phyloP scores from a whole-genome alignment of 2,113 vertebrate genomes.

The Clinocottus analis region DNA sequence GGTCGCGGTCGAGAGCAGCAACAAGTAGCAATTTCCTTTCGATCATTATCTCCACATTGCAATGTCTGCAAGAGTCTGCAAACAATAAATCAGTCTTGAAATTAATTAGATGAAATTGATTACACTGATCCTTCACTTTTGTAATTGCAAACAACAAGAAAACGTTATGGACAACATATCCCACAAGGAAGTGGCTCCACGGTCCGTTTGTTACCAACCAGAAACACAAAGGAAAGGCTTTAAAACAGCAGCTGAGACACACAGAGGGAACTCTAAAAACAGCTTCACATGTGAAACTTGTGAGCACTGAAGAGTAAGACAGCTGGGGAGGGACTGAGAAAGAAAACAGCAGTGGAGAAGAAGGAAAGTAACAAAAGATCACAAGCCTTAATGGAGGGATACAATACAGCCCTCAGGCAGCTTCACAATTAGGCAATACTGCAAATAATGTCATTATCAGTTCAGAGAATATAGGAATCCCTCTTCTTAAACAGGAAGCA shows the following conservation, averaged over 20 bases:
- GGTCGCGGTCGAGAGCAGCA: conserved; percentile 3
- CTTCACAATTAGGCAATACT: conserved; percentile 55
- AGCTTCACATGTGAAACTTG: conserved; percentile 37
- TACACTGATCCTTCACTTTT: conserved; percentile 21
- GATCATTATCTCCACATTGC: conserved; percentile 38
- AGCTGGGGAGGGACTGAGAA: conserved; percentile 28
- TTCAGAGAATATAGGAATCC: conserved; percentile 44
- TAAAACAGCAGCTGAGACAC: conserved; percentile 48
- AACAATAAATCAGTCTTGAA: conserved; percentile 50
- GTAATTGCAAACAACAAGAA: conserved; percentile 9
- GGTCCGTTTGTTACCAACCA: conserved; percentile 55
- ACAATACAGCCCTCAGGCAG: conserved; percentile 38
- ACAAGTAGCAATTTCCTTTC: conserved; percentile 55
- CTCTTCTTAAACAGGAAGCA: conserved; percentile 54
- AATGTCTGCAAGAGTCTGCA: conserved; percentile 27
- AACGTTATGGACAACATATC: conserved; percentile 57
- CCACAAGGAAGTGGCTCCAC: conserved; percentile 58
- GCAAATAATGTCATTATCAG: conserved; percentile 62
- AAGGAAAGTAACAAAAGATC: conserved; percentile 45
- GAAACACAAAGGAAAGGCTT: conserved; percentile 56
- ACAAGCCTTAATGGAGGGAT: conserved; percentile 73
- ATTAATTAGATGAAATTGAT: conserved; percentile 54
- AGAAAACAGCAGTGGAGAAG: conserved; percentile 22
- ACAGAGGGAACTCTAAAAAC: conserved; percentile 17
- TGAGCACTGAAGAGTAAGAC: conserved; percentile 29